These are phyloP conservation scores for Caerostris extrusa DNA, from an alignment of 1,140 invertebrate species.

Conservation along the genomic window DNA sequence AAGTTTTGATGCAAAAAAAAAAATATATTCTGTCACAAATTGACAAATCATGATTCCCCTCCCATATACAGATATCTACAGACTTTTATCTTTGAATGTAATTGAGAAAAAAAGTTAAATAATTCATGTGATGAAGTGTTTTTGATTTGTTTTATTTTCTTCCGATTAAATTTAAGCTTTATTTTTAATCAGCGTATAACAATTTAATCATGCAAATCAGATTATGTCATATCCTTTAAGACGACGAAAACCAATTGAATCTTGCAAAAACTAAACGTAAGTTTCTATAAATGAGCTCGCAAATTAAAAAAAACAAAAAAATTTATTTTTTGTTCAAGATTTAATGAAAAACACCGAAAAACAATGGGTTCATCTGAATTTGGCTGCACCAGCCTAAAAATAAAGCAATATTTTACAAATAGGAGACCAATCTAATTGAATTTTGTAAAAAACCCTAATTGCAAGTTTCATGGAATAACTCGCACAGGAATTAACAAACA, in stretches of 20 bases:
- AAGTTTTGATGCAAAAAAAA: background rate
- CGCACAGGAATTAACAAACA: background rate
- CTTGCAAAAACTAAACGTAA: background rate
- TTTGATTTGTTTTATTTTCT: background rate
- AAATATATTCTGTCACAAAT: constrained; percentile 55
- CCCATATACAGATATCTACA: background rate
- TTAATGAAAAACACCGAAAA: background rate
- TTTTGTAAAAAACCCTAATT: constrained; percentile 15
- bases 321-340: background rate
- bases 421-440: background rate
- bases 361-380: background rate
- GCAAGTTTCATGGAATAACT: background rate
- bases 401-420: background rate
- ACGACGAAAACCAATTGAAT: background rate
- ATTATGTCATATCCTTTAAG: background rate
- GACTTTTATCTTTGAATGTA: background rate
- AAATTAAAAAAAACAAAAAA: background rate
- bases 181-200: background rate
- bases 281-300: background rate
- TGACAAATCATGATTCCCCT: constrained; percentile 42
- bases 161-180: background rate
- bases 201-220: constrained; percentile 53
- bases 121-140: background rate
- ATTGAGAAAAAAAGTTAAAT: constrained; percentile 38
- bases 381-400: background rate